A percentile compares a stretch with the other conserved stretches of the same genome.
Conservation (phyloP, 2,888 invertebrate species). For the Stomorhina lunata region DNA sequence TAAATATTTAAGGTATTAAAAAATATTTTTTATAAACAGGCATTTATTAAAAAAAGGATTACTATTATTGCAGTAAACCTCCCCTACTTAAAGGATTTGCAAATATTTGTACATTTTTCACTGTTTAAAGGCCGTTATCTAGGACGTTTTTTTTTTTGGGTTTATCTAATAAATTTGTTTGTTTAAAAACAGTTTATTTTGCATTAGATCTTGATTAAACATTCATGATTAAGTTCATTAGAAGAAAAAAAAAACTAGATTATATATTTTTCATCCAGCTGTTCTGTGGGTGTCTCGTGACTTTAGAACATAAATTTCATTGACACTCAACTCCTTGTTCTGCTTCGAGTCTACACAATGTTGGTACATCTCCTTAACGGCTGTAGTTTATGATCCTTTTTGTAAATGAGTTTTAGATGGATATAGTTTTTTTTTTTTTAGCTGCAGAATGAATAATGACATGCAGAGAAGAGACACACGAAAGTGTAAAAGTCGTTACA, state of each 20-base stretch:
- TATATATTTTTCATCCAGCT: conserved; percentile 24
- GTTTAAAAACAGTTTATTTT: background rate
- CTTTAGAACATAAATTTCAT: conserved; percentile 40
- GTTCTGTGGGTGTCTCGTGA: conserved; percentile 38
- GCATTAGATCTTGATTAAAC: background rate
- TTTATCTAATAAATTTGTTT: background rate
- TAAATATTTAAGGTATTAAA: conserved; percentile 35
- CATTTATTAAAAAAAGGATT: background rate
- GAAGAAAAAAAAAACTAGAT: too few relatives aligned
- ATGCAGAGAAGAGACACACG: background rate
- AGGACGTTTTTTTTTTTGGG: background rate
- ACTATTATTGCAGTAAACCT: too few relatives aligned
- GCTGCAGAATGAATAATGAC: background rate
- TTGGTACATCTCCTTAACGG: conserved; percentile 6
- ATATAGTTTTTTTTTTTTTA: background rate
- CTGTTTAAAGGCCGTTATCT: too few relatives aligned
- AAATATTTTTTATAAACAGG: background rate
- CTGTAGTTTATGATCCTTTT: conserved; percentile 20
- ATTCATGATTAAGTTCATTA: background rate
- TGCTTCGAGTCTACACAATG: background rate
- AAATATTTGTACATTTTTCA: background rate
- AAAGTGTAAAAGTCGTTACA: conserved; percentile 34
- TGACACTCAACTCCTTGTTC: too few relatives aligned
- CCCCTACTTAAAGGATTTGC: background rate
- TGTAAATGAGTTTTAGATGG: background rate